Base-by-base conservation (phyloP, 2,113 vertebrate species). In the Diadophis punctatus region DNA sequence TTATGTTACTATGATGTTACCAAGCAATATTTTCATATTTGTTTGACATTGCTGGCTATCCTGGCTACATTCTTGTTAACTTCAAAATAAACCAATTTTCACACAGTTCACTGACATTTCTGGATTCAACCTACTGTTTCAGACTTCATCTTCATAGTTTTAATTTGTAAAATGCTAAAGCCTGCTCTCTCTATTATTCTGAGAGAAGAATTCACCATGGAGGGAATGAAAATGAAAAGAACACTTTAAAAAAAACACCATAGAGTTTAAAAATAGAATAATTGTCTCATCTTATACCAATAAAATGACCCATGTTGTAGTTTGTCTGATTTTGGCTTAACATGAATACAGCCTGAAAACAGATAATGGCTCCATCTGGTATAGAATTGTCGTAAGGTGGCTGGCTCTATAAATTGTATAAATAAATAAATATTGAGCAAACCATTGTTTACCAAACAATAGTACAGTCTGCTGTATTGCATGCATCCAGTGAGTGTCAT, bases 1-100 rank as follows among this genome's bases (percentile, higher is more conserved):
- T 95, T 94, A 97, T 94, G 92, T 95, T 94, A 97, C 96, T 95
- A 93, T 92, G 68, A 80, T 96, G 90, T 95, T 96, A 80, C 68
- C 93, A 91, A 95, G 91, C 95, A 94, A 92, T 95, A 96, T 96
- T 90, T 91, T 92, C 93, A 93, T 92, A 80, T 93, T 39, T 56
- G 55, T 93, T 95, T 90, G 90, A 74, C 94, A 92, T 9, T 25
- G 22, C 93, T 91, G 90, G 84, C 43, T 51, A 43, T 23, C 27
- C 68, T 88, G 39, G 93, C 94, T 87, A 95, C 87, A 94, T 87
- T 95, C 94, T 95, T 91, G n/a, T 43, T 53, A 93, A 74, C 87
- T 94, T 97, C 60, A 95, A 51, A 39, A 86, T 80, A 84, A 27
- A 25, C 63, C 92, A 0, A 55, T 95, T 95, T 96, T 90, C 74